Percentiles rank a stretch among this genome's conserved stretches.
phyloP scores from a whole-genome alignment of 2,797 vertebrate genomes.

The Thamnophis elegans region DNA sequence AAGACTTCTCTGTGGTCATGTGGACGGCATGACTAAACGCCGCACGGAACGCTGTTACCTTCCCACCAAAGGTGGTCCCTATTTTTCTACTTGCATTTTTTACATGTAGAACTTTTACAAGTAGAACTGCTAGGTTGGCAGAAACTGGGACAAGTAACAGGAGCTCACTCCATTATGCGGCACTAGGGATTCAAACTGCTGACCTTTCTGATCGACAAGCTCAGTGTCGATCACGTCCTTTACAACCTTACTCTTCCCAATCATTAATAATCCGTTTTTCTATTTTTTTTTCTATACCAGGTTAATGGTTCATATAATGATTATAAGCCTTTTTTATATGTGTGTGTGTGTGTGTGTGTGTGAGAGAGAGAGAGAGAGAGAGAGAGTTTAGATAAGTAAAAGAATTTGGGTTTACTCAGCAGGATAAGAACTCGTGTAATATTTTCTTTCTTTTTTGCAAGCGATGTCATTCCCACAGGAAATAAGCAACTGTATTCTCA shows the following conservation, averaged over 20 bases:
- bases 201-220: too few relatives aligned
- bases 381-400: conserved; percentile 62
- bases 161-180: too few relatives aligned
- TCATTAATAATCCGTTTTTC: neutral
- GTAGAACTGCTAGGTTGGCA: too few relatives aligned
- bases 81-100: too few relatives aligned
- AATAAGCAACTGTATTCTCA: conserved; percentile 61
- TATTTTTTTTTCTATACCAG: conserved; percentile 47
- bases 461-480: conserved; percentile 73
- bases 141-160: too few relatives aligned
- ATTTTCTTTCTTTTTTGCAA: conserved; percentile 63
- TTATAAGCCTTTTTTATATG: conserved; percentile 63
- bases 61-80: too few relatives aligned
- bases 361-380: neutral
- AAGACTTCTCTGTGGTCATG: too few relatives aligned
- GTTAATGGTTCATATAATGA: conserved; percentile 61
- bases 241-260: neutral
- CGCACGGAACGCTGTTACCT: too few relatives aligned
- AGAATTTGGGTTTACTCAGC: conserved; percentile 66
- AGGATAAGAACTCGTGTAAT: conserved; percentile 66
- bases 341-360: neutral
- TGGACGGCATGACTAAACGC: too few relatives aligned
- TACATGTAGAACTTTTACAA: too few relatives aligned
- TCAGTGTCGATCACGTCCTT: too few relatives aligned
- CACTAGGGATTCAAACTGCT: too few relatives aligned